Conservation (phyloP, 2,797 vertebrate genomes). For the Microchirus variegatus region DNA sequence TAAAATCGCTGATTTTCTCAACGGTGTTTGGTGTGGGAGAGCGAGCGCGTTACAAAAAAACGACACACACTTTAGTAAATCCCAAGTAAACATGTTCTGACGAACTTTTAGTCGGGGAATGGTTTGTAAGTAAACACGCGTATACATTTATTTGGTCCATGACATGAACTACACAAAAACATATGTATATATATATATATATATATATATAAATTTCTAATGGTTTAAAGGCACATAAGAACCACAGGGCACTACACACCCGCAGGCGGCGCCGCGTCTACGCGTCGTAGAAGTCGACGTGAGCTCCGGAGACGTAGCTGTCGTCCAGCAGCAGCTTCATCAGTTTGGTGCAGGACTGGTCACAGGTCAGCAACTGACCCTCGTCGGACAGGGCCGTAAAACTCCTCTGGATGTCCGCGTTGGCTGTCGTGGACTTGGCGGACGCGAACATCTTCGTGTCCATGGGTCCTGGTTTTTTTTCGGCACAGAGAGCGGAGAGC, state of each 20-base stretch:
- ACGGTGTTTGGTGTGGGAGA: no score
- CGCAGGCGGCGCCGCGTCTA: constrained; percentile 50
- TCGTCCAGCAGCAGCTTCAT: constrained; percentile 84
- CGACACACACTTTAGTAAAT: no score
- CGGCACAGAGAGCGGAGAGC: constrained; percentile 3
- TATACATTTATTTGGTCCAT: no score
- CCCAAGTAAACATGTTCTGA: no score
- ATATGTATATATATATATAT: no score
- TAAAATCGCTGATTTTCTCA: no score
- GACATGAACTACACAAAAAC: no score
- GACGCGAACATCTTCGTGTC: constrained; percentile 88
- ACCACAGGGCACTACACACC: neutral
- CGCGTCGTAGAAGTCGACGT: constrained; percentile 84
- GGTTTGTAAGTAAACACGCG: no score
- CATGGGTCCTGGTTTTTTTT: constrained; percentile 81
- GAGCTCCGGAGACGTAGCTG: constrained; percentile 84
- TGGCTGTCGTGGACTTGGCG: constrained; percentile 74
- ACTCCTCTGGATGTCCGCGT: constrained; percentile 56
- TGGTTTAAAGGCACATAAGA: neutral
- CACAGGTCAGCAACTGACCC: constrained; percentile 80
- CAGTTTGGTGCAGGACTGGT: constrained; percentile 84
- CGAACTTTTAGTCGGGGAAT: no score
- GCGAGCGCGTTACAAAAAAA: no score
- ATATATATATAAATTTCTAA: no score
- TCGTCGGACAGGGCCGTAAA: constrained; percentile 66